Base-by-base conservation (phyloP, 2,113 vertebrate species). In the Campylorhamphus procurvoides region DNA sequence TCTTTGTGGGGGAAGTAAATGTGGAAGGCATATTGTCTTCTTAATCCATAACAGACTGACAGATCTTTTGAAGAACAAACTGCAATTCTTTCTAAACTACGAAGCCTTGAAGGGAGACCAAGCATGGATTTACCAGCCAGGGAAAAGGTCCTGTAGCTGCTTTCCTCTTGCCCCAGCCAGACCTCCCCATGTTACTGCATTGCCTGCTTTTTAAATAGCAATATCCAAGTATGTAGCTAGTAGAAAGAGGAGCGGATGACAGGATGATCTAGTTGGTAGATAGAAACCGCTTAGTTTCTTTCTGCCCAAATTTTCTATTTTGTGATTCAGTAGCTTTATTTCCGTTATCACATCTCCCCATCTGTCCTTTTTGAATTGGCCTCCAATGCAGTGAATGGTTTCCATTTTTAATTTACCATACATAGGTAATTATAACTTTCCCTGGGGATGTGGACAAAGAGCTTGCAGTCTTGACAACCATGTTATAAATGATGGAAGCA, bases 11-110 rank as follows among this genome's bases (percentile, higher is more conserved):
- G 24, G 88, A 23, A 89, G 15, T 64, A 91, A 96, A 94, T 84
- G 81, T 89, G 89, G 91, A 95, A 93, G 87, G 71, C 69, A 93
- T 71, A 83, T 77, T 94, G 62, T 91, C 31, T 24, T 94, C 80
- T 95, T 96, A 91, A 95, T 96, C 78, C 66, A 14, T 67, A 96
- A 76, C 84, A 95, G 91, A 80, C 42, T 80, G 74, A 80, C 11
- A 2, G 40, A 73, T 79, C 87, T 91, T 91, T 87, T 91, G 82
- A 91, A 91, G 82, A 96, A 55, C 39, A 90, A 96, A 88, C 39
- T 85, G 42, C 59, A 85, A 90, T 87, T 94, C 87, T 72, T 87
- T 78, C 87, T 91, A 46, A 89, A 80, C 78, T 87, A 82, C 2
- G 50, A 82, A 87, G 62, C 53, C 69, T 76, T 72, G 52, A 94